A percentile compares a stretch with the other conserved stretches of the same genome.
These are phyloP conservation scores for Tetragonula carbonaria DNA, from an alignment of 2,888 invertebrate genomes.

Conservation along the genomic window DNA sequence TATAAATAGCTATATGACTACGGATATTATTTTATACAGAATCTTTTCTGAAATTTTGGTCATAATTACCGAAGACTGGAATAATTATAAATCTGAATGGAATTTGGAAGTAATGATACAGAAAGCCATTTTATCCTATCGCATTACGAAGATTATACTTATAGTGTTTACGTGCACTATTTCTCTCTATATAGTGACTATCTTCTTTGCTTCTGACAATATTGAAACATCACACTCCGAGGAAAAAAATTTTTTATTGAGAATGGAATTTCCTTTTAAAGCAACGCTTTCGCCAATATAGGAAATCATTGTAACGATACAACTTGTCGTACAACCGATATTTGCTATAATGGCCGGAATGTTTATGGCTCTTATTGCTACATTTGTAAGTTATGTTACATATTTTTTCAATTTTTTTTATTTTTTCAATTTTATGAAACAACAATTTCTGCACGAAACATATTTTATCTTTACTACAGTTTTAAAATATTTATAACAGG, in stretches of 20 bases:
- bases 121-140: slow-evolving; percentile 45
- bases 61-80: slow-evolving; percentile 39
- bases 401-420: background rate
- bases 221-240: background rate
- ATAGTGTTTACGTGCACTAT: background rate
- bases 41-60: slow-evolving; percentile 16
- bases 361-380: slow-evolving; percentile 40
- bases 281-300: slow-evolving; percentile 37
- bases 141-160: slow-evolving; percentile 27
- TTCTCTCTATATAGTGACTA: background rate
- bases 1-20: background rate
- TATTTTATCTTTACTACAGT: no score
- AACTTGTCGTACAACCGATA: slow-evolving; percentile 10
- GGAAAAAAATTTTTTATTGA: slow-evolving; percentile 1
- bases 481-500: no score
- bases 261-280: slow-evolving; percentile 30
- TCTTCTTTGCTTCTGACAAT: background rate
- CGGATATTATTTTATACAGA: slow-evolving; percentile 14
- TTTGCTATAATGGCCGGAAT: slow-evolving; percentile 37
- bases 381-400: slow-evolving; percentile 33
- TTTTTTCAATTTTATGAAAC: background rate
- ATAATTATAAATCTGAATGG: slow-evolving; percentile 1
- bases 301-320: slow-evolving; percentile 13
- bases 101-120: slow-evolving; percentile 29
- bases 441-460: background rate